Base-by-base conservation (phyloP, 2,888 invertebrate genomes). In the Drosophila barbarae region DNA sequence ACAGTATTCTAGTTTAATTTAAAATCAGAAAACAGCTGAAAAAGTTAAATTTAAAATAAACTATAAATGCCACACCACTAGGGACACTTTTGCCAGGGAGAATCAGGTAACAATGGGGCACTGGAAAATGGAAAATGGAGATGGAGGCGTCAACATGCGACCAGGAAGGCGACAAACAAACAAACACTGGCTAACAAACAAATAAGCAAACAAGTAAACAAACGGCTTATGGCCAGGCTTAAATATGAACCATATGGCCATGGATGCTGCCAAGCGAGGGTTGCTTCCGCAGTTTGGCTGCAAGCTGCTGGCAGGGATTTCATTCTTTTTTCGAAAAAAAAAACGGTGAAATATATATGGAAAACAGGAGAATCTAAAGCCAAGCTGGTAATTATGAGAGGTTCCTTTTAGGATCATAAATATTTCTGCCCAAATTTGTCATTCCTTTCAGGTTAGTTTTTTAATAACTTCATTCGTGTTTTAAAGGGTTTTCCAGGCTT, bases 331-430 rank as follows among this genome's bases (percentile, higher is more conserved):
- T 74, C 18, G 18, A 18, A 18, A 71, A 60, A 71, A 77, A 79
- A 76, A 77, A 74, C n/a, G 71, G 54, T 65, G 64, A 79, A 77
- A 58, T 59, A 46, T 4, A 13, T 13, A 54, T 21, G 12, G 4
- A 28, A 15, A 6, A 3, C 3, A 12, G 5, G 5, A 21, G 32
- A 23, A 28, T 53, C 55, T 23, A 38, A 12, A 13, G 9, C 2
- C 7, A 2, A 5, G 7, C 10, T 38, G 38, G 12, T 23, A 36
- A 12, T 54, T 21, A 2, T n/a, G 4, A 2, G 7, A 34, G 12
- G 7, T 41, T 18, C 2, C 8, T 18, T 15, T 12, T 2, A 15
- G 7, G 15, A 15, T n/a, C 0, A 10, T 6, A 12, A 9, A 0
- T 44, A 26, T 10, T 42, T 26, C 3, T 26, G 3, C 1, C 1